Evolutionary conservation across 2,888 invertebrate species (phyloP).

Genomic region (Penaeus monodon): DNA sequence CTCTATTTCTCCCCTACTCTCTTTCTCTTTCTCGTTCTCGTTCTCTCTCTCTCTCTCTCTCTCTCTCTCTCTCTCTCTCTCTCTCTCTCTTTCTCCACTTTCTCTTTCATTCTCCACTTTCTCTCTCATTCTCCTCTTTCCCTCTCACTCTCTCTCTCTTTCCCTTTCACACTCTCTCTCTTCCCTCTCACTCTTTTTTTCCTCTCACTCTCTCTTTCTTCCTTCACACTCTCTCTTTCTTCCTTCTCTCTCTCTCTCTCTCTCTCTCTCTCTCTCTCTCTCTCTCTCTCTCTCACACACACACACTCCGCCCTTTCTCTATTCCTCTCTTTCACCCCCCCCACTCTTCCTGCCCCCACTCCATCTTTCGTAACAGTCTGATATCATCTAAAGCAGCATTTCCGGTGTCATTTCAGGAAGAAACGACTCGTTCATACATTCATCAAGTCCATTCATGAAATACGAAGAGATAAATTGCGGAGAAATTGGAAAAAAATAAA

Average conservation of each 20-base stretch:
- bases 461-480: too few species aligned
- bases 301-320: background rate
- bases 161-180: background rate
- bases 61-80: too few species aligned
- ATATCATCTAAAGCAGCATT: too few species aligned
- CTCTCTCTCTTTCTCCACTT: background rate
- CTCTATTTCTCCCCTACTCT: background rate
- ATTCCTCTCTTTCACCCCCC: background rate
- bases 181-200: too few species aligned
- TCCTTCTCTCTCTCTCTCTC: conserved; percentile 31
- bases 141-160: too few species aligned
- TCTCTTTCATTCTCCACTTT: too few species aligned
- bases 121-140: conserved; percentile 32
- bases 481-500: too few species aligned
- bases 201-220: too few species aligned
- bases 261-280: conserved; percentile 27
- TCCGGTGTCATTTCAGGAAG: too few species aligned
- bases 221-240: too few species aligned
- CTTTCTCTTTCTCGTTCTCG: background rate
- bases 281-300: conserved; percentile 20
- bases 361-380: background rate
- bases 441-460: too few species aligned
- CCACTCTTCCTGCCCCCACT: background rate
- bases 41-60: background rate
- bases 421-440: too few species aligned